These are phyloP conservation scores for Eulemur rufifrons DNA, from an alignment of 2,113 vertebrate species.

Conservation along the genomic window DNA sequence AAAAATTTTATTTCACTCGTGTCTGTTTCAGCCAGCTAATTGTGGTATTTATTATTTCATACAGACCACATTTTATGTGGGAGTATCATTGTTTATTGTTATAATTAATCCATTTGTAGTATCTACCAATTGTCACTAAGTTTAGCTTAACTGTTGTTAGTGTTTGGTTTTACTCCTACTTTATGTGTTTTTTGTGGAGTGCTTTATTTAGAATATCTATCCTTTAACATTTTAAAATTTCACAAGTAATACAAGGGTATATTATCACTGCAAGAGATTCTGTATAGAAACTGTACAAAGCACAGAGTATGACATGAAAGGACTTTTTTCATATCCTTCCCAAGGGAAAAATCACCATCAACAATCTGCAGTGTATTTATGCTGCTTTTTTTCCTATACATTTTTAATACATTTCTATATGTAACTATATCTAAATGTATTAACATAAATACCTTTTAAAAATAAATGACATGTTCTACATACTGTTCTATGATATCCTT, in stretches of 20 bases:
- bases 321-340: background rate
- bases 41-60: background rate
- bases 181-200: background rate
- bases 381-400: background rate
- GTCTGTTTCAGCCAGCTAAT: background rate
- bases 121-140: background rate
- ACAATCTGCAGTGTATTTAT: background rate
- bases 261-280: background rate
- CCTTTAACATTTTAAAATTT: background rate
- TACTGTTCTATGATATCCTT: background rate
- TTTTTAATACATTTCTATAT: background rate
- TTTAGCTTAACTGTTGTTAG: background rate
- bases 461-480: background rate
- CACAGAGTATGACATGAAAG: background rate
- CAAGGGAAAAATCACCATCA: background rate
- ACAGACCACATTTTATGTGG: background rate
- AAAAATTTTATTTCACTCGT: background rate
- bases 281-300: background rate
- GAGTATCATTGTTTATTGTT: background rate
- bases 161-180: background rate
- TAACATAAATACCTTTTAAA: background rate
- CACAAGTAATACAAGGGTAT: background rate
- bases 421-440: background rate
- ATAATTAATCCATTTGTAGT: background rate
- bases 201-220: background rate